A percentile compares a stretch with the other conserved stretches of the same genome.
phyloP scores from a whole-genome alignment of 2,113 vertebrate genomes.

The Colaptes auratus region DNA sequence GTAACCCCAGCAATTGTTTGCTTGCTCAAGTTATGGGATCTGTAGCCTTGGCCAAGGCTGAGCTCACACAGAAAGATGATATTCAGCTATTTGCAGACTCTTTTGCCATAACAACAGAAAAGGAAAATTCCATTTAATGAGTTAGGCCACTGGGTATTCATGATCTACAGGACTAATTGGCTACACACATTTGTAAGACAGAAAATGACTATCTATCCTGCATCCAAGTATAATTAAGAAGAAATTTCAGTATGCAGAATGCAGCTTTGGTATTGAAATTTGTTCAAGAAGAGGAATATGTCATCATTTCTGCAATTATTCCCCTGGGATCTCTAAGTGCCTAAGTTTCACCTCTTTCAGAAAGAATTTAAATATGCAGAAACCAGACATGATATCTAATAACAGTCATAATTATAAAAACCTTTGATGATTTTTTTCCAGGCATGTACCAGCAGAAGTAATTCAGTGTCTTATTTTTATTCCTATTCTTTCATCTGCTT shows the following conservation, averaged over 20 bases:
- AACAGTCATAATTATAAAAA: slow-evolving; percentile 64
- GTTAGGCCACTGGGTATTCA: slow-evolving; percentile 12
- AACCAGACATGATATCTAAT: slow-evolving; percentile 56
- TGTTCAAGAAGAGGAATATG: slow-evolving; percentile 44
- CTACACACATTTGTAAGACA: slow-evolving; percentile 6
- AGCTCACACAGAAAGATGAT: not conserved
- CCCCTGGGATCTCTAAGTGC: slow-evolving; percentile 55
- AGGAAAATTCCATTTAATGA: slow-evolving; percentile 44
- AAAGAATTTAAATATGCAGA: slow-evolving; percentile 61
- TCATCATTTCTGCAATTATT: slow-evolving; percentile 56
- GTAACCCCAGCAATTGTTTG: not conserved
- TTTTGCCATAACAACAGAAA: not conserved
- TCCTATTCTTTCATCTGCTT: slow-evolving; percentile 37
- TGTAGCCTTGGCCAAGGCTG: not conserved
- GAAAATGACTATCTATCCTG: slow-evolving; percentile 36
- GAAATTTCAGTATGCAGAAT: not conserved
- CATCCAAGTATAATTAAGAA: slow-evolving; percentile 46
- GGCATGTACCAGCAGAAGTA: slow-evolving; percentile 54
- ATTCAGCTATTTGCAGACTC: not conserved
- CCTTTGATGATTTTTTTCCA: slow-evolving; percentile 64
- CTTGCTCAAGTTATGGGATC: not conserved
- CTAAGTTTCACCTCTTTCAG: slow-evolving; percentile 46
- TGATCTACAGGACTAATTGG: slow-evolving; percentile 36
- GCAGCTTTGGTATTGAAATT: slow-evolving; percentile 59
- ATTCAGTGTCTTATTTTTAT: slow-evolving; percentile 37